Evolutionary conservation across 2,113 vertebrate species (phyloP), one percentile per base, ranked within the genome.

Genomic region (Theristicus caerulescens): DNA sequence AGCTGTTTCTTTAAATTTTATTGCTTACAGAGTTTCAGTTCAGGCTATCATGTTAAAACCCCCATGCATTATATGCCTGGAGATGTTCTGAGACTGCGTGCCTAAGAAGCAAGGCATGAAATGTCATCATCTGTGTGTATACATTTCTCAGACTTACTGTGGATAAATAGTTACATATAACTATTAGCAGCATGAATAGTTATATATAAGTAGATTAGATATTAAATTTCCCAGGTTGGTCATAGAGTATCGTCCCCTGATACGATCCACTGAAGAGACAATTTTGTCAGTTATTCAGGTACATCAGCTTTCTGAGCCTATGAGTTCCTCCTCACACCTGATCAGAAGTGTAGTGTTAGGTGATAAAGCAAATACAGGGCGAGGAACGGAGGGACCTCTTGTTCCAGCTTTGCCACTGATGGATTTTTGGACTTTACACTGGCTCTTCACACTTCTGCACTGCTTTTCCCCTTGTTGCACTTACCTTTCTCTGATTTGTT

Each of bases 1-100:
- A 94, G 87, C 70, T 52, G 74, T 96, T 96, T 94, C 95, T 91
- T 67, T 79, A 69, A 65, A 88, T 88, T 87, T 90, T 85, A 73
- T 91, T 95, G 88, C 90, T 87, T 94, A 72, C 57, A 65, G 84
- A 88, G 38, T 82, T 96, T 72, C 79, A 94, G 51, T 82, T 86
- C 64, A 84, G 73, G 79, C 84, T 91, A 55, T 90, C 79, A 16
- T 73, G 36, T 83, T 86, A 73, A 90, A 95, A 27, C 7, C n/a
- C n/a, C 38, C 16, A 16, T 87, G 54, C 26, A 11, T 91, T 70
- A 67, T 90, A 22, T 89, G 74, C 51, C 70, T 88, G 65, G 82
- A 90, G 80, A 54, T 49, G 52, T 40, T 74, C 72, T 74, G 51
- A 73, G 54, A 18, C 40, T 38, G 47, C 54, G 34, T 36, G 59